These are phyloP conservation scores for Caenorhabditis sp. DNA, from an alignment of 2,888 invertebrate genomes.

Conservation along the genomic window DNA sequence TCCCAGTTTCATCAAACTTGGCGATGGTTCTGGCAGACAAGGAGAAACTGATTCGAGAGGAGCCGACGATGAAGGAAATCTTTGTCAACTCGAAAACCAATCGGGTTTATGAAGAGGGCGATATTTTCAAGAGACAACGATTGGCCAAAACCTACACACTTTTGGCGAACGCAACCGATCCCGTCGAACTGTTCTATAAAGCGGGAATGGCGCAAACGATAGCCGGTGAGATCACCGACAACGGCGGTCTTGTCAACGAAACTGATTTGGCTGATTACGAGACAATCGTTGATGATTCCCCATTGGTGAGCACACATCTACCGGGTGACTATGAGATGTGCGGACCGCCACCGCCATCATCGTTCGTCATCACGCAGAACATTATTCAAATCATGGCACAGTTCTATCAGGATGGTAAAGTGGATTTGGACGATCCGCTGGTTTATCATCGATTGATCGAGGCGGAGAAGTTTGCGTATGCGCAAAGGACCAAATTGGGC, in stretches of 20 bases:
- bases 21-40: slow-evolving; percentile 65
- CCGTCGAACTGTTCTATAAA: slow-evolving; percentile 69
- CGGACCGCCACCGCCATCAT: slow-evolving; percentile 85
- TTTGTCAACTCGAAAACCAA: slow-evolving; percentile 68
- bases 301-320: slow-evolving; percentile 40
- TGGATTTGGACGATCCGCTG: slow-evolving; percentile 66
- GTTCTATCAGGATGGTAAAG: slow-evolving; percentile 57
- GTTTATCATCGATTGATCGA: slow-evolving; percentile 87
- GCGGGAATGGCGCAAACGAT: slow-evolving; percentile 70
- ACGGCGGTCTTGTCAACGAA: slow-evolving; percentile 57
- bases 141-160: slow-evolving; percentile 40
- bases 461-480: slow-evolving; percentile 89
- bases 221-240: slow-evolving; percentile 65
- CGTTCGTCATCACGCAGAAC: slow-evolving; percentile 83
- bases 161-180: slow-evolving; percentile 64
- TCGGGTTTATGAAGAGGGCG: slow-evolving; percentile 69
- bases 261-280: slow-evolving; percentile 62
- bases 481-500: slow-evolving; percentile 74
- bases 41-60: slow-evolving; percentile 61
- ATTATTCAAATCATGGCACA: slow-evolving; percentile 82
- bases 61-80: slow-evolving; percentile 62
- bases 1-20: slow-evolving; percentile 67
- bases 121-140: slow-evolving; percentile 63
- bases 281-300: slow-evolving; percentile 62
- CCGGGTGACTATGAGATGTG: slow-evolving; percentile 78